Base-by-base conservation (phyloP, 2,888 invertebrate genomes). In the Leucophenga montana region DNA sequence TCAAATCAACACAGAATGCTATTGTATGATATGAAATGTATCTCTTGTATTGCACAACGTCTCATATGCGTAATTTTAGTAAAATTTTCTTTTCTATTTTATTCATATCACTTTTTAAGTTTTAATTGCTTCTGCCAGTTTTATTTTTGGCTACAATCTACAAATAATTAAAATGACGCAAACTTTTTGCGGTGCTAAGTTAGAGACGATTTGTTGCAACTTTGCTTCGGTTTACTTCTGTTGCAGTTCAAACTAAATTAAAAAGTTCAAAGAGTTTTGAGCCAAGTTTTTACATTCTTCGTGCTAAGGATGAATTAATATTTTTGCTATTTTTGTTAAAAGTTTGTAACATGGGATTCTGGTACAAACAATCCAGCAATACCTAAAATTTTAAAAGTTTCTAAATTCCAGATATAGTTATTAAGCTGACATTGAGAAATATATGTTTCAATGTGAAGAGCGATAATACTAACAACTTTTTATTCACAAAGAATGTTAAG, bases 231-330 rank as follows among this genome's bases (percentile, higher is more conserved):
- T 22, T 39, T 11, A 4, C 27, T 27, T 39, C 39, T n/a, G 50
- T 50, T 61, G 16, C 18, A 18, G 18, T 61, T 5, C 18, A 48
- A 78, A 75, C 73, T 82, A 74, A 78, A 83, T 75, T 64, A 72
- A 78, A 39, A 83, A 79, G 67, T 80, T 78, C 73, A 6, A n/a
- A 11, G 22, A 16, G 66, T 73, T 71, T 66, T 50, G 31, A 33
- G 31, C 33, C 44, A n/a, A 39, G 39, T 11, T 39, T 27, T 27
- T 2, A 4, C 27, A 27, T 4, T 27, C 27, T 27, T 27, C 27
- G 4, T 27, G 27, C 27, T 27, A 3, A 27, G 27, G 3, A 27
- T 27, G 27, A 27, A 27, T 27, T 27, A n/a, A n/a, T n/a, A n/a
- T n/a, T 4, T 27, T 3, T 27, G 4, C 2, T 27, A 27, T 27